Evolutionary conservation across 2,888 invertebrate species (phyloP), one percentile per base, ranked within the genome.

Genomic region (Polylopha cassiicola): DNA sequence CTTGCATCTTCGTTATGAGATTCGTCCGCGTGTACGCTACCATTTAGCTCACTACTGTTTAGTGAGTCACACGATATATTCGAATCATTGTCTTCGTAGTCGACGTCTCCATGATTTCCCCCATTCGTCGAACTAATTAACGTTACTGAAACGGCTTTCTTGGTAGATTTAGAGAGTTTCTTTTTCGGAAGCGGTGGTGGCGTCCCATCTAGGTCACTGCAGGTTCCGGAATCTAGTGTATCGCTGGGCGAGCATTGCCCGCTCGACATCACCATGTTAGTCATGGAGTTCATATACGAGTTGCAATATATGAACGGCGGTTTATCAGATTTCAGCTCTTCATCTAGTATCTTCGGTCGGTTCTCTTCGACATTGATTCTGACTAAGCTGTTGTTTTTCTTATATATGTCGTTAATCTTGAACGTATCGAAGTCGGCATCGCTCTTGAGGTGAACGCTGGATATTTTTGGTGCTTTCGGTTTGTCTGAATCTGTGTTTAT

Each of bases 161-260:
- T 87, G 45, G 79, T 73, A 37, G 82, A 71, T 65, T 84, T 87
- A 4, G 86, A 72, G 18, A 80, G 86, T 66, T 90, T 91, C 71
- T 90, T 91, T 80, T 91, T 91, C 53, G 89, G 89, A 10, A 89
- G 87, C 46, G 90, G 77, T 1, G 91, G 91, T 37, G 92, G 91
- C 11, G 91, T 91, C 22, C 90, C 89, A 58, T 94, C 94, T 55
- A 94, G 85, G 73, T 94, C 94, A 67, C 93, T 94, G 76, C 94
- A 93, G 18, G 94, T 94, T 27, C 94, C 94, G 42, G 94, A 94
- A 74, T 94, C 94, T 47, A 94, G 69, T 0, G 93, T 94, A 61
- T 94, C 94, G 59, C 91, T 92, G 1, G 94, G 93, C 16, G 94
- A 94, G 60, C 92, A 92, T 62, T 94, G 94, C 1, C 94, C 94